Evolutionary conservation across 2,797 vertebrate genomes (phyloP).

Genomic region (Coregonus ussuriensis): DNA sequence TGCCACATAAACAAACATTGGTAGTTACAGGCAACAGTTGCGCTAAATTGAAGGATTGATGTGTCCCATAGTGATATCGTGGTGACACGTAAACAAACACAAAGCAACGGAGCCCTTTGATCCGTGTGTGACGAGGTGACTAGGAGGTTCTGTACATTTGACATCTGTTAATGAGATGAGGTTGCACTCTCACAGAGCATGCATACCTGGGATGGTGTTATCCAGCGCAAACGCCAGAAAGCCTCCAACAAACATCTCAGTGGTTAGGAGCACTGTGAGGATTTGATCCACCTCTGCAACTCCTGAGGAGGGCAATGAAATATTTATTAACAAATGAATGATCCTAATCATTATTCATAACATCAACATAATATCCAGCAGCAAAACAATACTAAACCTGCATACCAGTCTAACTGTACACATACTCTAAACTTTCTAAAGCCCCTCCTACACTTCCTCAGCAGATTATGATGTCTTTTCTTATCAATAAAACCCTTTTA

Average conservation of each 20-base stretch:
- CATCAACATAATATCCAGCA: neutral
- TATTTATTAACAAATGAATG: neutral
- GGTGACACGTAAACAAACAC: conserved; percentile 7
- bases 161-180: neutral
- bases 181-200: neutral
- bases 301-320: conserved; percentile 67
- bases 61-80: neutral
- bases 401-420: neutral
- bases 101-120: neutral
- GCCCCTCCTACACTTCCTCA: neutral
- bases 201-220: conserved; percentile 92
- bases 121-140: neutral
- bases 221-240: conserved; percentile 91
- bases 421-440: neutral
- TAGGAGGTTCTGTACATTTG: no score
- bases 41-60: neutral
- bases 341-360: neutral
- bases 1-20: neutral
- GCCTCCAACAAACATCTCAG: conserved; percentile 97
- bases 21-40: conserved; percentile 18
- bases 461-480: neutral
- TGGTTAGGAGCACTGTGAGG: conserved; percentile 91
- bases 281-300: conserved; percentile 90
- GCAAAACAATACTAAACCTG: neutral
- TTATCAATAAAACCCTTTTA: neutral